phyloP scores from a whole-genome alignment of 2,888 invertebrate species.

The Hybos culiciformis region DNA sequence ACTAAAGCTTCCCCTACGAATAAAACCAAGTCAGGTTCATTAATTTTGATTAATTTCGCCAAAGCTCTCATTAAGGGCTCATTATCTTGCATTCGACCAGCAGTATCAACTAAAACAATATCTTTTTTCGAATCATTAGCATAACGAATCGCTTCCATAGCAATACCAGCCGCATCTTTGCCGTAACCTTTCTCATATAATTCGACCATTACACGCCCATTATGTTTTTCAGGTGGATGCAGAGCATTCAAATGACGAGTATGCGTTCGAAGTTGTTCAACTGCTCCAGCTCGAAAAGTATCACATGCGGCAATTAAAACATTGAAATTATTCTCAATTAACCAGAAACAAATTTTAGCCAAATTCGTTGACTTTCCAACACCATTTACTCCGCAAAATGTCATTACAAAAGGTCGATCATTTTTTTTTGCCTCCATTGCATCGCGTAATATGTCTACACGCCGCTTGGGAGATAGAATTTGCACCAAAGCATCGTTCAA shows the following conservation, averaged over 20 bases:
- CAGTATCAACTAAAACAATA: conserved; percentile 95
- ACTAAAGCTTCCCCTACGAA: conserved; percentile 99
- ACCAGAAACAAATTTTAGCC: conserved; percentile 98
- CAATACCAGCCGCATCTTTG: conserved; percentile 97
- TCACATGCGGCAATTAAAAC: conserved; percentile 98
- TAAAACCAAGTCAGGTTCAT: conserved; percentile 94
- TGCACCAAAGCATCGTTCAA: conserved; percentile 84
- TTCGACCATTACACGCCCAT: conserved; percentile 69
- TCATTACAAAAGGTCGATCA: conserved; percentile 83
- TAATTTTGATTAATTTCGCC: conserved; percentile 93
- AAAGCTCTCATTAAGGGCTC: conserved; percentile 97
- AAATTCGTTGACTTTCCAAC: conserved; percentile 98
- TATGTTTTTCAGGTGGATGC: conserved; percentile 66
- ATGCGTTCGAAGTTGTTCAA: conserved; percentile 95
- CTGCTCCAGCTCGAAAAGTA: conserved; percentile 97
- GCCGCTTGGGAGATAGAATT: conserved; percentile 85
- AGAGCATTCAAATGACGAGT: conserved; percentile 82
- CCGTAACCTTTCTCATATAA: conserved; percentile 97
- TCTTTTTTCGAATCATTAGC: conserved; percentile 73
- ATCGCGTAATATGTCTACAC: conserved; percentile 93
- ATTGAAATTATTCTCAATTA: conserved; percentile 90
- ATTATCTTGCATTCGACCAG: conserved; percentile 99
- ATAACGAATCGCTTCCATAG: conserved; percentile 88
- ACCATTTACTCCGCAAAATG: conserved; percentile 97
- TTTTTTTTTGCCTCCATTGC: conserved; percentile 77